Percentiles rank a stretch among this genome's conserved stretches.
Conservation (phyloP, 2,797 vertebrate species). For the Bovichtus variegatus region DNA sequence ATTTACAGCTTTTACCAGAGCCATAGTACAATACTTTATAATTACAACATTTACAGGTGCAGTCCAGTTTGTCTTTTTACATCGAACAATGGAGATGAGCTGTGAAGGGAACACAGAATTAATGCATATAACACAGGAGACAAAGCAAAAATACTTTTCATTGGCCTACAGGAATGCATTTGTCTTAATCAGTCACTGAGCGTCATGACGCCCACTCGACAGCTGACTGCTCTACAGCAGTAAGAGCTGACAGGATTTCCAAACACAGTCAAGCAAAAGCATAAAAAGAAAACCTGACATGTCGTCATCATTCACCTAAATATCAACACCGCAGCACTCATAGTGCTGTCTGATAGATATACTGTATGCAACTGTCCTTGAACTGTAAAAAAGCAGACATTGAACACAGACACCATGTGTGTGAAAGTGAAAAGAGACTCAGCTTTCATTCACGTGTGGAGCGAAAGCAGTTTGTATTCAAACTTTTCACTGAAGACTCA, state of each 20-base stretch:
- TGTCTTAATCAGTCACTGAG: conserved; percentile 39
- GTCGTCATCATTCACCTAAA: conserved; percentile 29
- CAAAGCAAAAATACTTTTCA: conserved; percentile 54
- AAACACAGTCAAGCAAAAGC: conserved; percentile 62
- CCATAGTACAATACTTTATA: conserved; percentile 86
- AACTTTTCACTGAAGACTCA: conserved; percentile 54
- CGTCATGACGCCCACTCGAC: conserved; percentile 3
- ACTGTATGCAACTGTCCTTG: neutral
- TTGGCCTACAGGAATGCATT: conserved; percentile 38
- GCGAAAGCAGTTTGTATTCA: conserved; percentile 54
- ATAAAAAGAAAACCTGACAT: conserved; percentile 25
- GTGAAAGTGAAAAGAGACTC: conserved; percentile 24
- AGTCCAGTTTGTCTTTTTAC: conserved; percentile 75
- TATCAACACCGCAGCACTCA: conserved; percentile 29
- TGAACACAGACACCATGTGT: conserved; percentile 32
- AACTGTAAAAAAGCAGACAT: conserved; percentile 36
- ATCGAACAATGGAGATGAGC: conserved; percentile 69
- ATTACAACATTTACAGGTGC: conserved; percentile 88
- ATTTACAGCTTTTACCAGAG: conserved; percentile 87
- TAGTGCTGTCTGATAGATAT: conserved; percentile 10
- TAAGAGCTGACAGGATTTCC: conserved; percentile 40
- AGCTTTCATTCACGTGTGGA: conserved; percentile 43
- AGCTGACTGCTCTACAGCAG: conserved; percentile 27
- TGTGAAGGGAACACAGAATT: conserved; percentile 58
- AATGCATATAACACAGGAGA: conserved; percentile 61